Evolutionary conservation across 2,113 vertebrate species (phyloP).

Genomic region (Tetrao urogallus): DNA sequence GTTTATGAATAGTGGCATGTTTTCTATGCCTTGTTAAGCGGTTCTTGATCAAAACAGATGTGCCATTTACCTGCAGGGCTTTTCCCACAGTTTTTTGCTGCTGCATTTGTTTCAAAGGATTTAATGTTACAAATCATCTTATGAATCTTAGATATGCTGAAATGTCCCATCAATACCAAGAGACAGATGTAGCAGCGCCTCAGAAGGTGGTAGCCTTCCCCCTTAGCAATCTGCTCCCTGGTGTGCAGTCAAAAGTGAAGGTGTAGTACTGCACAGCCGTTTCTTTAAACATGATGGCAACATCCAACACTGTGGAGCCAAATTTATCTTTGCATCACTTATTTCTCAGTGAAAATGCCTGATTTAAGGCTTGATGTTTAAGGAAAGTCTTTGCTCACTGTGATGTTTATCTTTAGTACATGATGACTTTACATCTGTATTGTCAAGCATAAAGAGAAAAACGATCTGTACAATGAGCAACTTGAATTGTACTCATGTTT

Average conservation of each 20-base stretch:
- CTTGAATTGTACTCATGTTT: neutral
- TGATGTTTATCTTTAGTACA: neutral
- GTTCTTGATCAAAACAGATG: slow-evolving; percentile 44
- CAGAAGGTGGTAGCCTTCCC: neutral
- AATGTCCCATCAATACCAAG: neutral
- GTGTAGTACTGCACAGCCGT: neutral
- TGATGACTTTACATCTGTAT: neutral
- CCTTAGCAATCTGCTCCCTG: neutral
- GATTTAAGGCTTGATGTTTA: neutral
- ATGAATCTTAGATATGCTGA: neutral
- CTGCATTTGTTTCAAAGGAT: neutral
- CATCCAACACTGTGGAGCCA: neutral
- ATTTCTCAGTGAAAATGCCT: neutral
- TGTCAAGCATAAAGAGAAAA: neutral
- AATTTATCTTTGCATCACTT: neutral
- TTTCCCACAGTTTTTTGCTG: neutral
- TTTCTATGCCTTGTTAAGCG: slow-evolving; percentile 33
- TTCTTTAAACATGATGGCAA: neutral
- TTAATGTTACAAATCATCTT: neutral
- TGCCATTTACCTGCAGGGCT: slow-evolving; percentile 49
- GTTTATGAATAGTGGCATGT: slow-evolving; percentile 31
- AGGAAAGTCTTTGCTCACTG: neutral
- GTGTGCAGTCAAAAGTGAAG: neutral
- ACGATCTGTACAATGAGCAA: neutral
- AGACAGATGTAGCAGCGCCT: neutral